Evolutionary conservation across 2,797 vertebrate genomes (phyloP), one percentile per base, ranked within the genome.

Genomic region (Lutjanus campechanus): DNA sequence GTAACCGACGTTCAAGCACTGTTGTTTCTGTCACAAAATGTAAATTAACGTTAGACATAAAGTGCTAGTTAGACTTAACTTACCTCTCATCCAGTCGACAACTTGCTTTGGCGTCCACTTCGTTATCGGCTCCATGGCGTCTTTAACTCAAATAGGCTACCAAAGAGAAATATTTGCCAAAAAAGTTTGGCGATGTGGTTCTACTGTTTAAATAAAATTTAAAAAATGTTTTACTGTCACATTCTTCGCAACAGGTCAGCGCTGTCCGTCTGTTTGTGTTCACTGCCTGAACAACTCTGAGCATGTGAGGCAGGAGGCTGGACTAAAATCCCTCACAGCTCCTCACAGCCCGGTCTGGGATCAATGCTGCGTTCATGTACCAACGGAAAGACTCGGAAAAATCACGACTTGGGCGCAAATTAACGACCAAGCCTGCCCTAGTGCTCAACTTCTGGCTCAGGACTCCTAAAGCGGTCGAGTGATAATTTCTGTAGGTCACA

Each of bases 41-140:
- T 19, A 7, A 50, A 58, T 15, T 20, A 17, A 8, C 12, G 6
- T 9, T 22, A 8, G 11, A 41, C 36, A n/a, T 0, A 25, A 73
- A 82, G 44, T 50, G 44, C 0, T 29, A 44, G 3, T 36, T 36
- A 43, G 49, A 79, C 92, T 80, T 80, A 95, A 81, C 92, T 81
- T 83, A 96, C 96, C 96, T 92, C 88, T 95, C 96, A 96, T 96
- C 96, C 96, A 96, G 53, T 96, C 96, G 36, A 96, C 92, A 68
- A 96, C 96, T 93, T 96, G 96, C 70, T 89, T 95, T 1, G 94
- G 95, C 19, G 94, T 94, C 96, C 96, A 96, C 92, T 94, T 96
- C 1, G 95, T 96, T 85, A 96, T 95, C 51, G 96, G 95, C 76
- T 96, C 95, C 96, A 96, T 96, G 69, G 64, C 82, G 88, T 83